Conservation (phyloP, 2,888 invertebrate genomes). For the Drosophila putrida region DNA sequence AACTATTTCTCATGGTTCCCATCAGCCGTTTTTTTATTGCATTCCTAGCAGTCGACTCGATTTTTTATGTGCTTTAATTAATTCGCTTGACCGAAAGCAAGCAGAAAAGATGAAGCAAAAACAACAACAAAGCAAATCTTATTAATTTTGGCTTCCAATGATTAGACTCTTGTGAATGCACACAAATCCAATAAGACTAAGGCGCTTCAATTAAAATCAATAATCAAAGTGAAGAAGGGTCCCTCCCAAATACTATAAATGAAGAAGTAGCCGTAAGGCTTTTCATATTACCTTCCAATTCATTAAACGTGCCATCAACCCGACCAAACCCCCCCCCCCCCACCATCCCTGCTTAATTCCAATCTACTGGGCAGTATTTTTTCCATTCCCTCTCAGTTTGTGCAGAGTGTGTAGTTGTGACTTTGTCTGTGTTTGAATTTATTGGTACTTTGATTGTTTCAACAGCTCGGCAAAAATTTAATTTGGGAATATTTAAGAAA, state of each 20-base stretch:
- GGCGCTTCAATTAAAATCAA: constrained; percentile 63
- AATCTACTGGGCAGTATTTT: background rate
- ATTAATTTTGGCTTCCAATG: constrained; percentile 65
- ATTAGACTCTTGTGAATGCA: constrained; percentile 46
- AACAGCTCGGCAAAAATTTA: constrained; percentile 38
- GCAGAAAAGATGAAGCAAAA: constrained; percentile 9
- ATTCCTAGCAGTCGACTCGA: constrained; percentile 69
- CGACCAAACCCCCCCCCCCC: constrained; percentile 19
- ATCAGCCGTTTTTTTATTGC: constrained; percentile 67
- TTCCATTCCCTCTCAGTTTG: constrained; percentile 38
- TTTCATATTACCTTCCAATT: constrained; percentile 80
- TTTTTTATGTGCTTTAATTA: constrained; percentile 77
- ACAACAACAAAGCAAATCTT: constrained; percentile 63
- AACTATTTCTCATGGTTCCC: background rate
- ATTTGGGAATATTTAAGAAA: background rate
- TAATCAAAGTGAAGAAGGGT: constrained; percentile 61
- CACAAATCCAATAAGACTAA: constrained; percentile 76
- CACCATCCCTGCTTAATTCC: background rate
- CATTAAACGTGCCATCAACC: constrained; percentile 70
- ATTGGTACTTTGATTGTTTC: constrained; percentile 29
- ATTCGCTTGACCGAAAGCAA: constrained; percentile 53
- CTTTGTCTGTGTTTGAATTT: constrained; percentile 23
- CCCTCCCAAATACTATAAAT: constrained; percentile 53
- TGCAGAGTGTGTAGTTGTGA: constrained; percentile 5
- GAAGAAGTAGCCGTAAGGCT: constrained; percentile 76